Conservation (phyloP, 1,140 invertebrate species). For the Euura lappo region DNA sequence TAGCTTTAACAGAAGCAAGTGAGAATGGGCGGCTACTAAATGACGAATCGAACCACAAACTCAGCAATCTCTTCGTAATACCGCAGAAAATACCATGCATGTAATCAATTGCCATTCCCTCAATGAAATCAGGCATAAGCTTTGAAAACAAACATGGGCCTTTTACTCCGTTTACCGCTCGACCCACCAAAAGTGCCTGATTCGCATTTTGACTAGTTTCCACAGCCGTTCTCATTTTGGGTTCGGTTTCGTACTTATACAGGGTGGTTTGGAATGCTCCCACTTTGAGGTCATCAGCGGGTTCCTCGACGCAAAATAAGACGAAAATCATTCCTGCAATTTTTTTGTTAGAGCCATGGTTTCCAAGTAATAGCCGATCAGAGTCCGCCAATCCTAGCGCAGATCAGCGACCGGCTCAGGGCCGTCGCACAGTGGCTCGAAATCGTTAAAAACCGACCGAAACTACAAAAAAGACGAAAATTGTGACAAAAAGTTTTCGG, state of each 20-base stretch:
- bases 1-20: conserved; percentile 6
- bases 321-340: too few species aligned
- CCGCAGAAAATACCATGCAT: conserved; percentile 27
- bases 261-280: too few species aligned
- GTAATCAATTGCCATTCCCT: conserved; percentile 25
- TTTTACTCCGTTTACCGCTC: conserved; percentile 18
- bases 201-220: conserved; percentile 13
- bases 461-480: too few species aligned
- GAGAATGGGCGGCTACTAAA: conserved; percentile 20
- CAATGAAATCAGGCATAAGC: conserved; percentile 21
- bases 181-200: conserved; percentile 3
- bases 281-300: too few species aligned
- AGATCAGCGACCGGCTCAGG: too few species aligned
- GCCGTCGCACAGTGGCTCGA: too few species aligned
- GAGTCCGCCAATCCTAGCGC: too few species aligned
- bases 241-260: conserved; percentile 9
- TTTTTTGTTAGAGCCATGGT: too few species aligned
- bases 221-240: conserved; percentile 15
- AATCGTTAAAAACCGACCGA: too few species aligned
- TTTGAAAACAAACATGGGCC: conserved; percentile 9
- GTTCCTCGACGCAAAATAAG: too few species aligned
- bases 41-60: conserved; percentile 17
- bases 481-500: too few species aligned
- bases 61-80: conserved; percentile 18
- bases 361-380: too few species aligned